Base-by-base conservation (phyloP, 1,140 invertebrate species). In the Bemisia tabaci region DNA sequence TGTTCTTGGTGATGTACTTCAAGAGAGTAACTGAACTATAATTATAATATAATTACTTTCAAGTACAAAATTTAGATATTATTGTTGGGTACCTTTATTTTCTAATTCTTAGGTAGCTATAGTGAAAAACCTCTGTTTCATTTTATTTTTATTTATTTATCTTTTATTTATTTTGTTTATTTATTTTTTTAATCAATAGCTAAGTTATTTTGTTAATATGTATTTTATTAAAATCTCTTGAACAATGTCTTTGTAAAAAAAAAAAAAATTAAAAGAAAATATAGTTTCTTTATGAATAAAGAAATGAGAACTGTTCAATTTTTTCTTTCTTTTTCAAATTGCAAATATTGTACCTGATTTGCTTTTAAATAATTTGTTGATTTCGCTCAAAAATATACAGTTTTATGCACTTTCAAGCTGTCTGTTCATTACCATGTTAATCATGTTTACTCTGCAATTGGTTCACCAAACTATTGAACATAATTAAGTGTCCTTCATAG, bases 91-190 rank as follows among this genome's bases (percentile, higher is more conserved):
- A 48, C 33, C 33, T 48, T 48, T 48, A 48, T 48, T 48, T 48
- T 48, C 33, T 48, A 48, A 48, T 48, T 48, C 17, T 48, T 9
- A 48, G 33, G 33, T 48, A 48, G 33, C 33, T 48, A 5, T 48
- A 48, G 33, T 17, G n/a, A 48, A 48, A 48, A 48, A 48, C 33
- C 17, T 48, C 33, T 48, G 33, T 48, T 48, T 48, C 17, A 48
- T 48, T 48, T 48, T 48, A 48, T 48, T 48, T 48, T 48, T 48
- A 48, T 48, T 48, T 48, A 48, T 48, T 48, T 48, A 48, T 48
- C 33, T 48, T 48, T 48, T 48, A 48, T 48, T 48, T 48, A 48
- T 48, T 48, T 48, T 48, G 33, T 48, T 48, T 48, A 48, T 48
- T 48, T 48, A 48, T 48, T 48, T 48, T 48, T 48, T 48, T 48